phyloP scores from a whole-genome alignment of 2,113 vertebrate genomes.

The Poeciliopsis occidentalis region DNA sequence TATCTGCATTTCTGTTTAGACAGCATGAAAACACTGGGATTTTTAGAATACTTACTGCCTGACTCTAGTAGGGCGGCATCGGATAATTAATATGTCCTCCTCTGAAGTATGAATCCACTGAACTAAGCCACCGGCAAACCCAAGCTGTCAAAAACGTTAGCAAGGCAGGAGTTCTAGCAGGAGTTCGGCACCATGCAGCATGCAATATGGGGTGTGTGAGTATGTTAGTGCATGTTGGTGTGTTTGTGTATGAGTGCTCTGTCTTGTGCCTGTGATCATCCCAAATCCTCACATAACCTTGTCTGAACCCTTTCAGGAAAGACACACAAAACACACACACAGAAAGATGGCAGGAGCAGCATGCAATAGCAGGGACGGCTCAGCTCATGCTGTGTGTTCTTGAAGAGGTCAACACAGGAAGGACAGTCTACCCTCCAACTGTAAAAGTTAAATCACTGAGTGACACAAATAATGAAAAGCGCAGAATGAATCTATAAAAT shows the following conservation, averaged over 20 bases:
- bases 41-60: not conserved
- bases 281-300: constrained; percentile 38
- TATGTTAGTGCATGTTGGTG: not conserved
- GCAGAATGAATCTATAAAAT: too few species aligned
- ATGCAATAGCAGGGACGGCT: constrained; percentile 18
- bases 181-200: constrained; percentile 12
- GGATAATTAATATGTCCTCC: not conserved
- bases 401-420: constrained; percentile 22
- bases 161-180: constrained; percentile 1
- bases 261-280: not conserved
- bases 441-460: not conserved
- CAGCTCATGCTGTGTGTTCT: constrained; percentile 21
- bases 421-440: constrained; percentile 13
- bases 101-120: not conserved
- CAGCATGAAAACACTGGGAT: fast-evolving
- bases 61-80: not conserved
- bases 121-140: not conserved
- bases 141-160: constrained; percentile 24
- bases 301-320: constrained; percentile 25
- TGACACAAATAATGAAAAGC: not conserved
- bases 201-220: not conserved
- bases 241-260: not conserved
- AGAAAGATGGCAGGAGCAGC: constrained; percentile 11
- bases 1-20: fast-evolving
- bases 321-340: not conserved